These are phyloP conservation scores for Enteromius mattozi DNA, from an alignment of 2,797 vertebrate species.

Conservation along the genomic window DNA sequence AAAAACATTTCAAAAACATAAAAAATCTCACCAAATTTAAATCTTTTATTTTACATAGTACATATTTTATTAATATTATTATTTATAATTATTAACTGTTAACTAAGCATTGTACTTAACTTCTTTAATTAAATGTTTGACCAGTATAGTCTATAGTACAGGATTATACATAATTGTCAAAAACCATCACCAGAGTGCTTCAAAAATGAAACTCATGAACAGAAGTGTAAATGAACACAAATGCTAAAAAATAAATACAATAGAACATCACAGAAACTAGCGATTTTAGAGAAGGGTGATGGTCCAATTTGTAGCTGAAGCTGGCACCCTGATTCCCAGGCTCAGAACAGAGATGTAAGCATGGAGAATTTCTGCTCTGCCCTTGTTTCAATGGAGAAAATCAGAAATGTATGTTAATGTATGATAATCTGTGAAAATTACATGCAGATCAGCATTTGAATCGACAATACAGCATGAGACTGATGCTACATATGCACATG, in stretches of 20 bases:
- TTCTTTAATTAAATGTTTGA: not conserved
- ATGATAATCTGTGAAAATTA: conserved; percentile 83
- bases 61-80: not conserved
- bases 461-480: conserved; percentile 73
- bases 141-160: not conserved
- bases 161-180: not conserved
- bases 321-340: conserved; percentile 33
- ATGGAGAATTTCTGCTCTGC: conserved; percentile 63
- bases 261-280: not conserved
- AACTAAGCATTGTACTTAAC: not conserved
- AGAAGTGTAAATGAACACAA: not conserved
- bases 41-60: not conserved
- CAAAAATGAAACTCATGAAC: not conserved
- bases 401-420: conserved; percentile 80
- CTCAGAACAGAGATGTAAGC: conserved; percentile 35
- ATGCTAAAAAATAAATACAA: not conserved
- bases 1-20: not conserved
- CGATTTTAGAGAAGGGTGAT: conserved; percentile 2
- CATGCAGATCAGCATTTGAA: conserved; percentile 81
- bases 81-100: not conserved
- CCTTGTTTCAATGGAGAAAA: conserved; percentile 74
- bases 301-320: conserved; percentile 6
- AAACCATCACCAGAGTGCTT: not conserved
- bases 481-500: conserved; percentile 62
- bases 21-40: not conserved